Evolutionary conservation across 1,140 invertebrate genomes (phyloP).

Genomic region (Cherax quadricarinatus): DNA sequence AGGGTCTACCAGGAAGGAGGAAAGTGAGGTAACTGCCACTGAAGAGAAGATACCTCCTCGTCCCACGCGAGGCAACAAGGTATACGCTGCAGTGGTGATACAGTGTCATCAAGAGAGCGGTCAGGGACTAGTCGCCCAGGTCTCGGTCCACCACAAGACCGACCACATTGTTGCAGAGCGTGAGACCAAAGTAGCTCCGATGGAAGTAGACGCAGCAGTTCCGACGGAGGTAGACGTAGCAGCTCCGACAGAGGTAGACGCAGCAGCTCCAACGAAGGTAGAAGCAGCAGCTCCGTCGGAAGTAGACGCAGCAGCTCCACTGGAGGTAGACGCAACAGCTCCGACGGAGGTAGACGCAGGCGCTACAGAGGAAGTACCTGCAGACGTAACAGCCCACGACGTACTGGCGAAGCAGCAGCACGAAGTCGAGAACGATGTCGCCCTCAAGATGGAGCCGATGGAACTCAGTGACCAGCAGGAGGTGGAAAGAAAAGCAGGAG

Average conservation of each 20-base stretch:
- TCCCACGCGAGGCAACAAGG: conserved; percentile 49
- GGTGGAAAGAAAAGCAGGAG: background rate
- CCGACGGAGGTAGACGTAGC: background rate
- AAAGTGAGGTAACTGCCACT: background rate
- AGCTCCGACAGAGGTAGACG: background rate
- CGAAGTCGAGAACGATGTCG: background rate
- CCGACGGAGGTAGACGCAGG: background rate
- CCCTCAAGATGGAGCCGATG: background rate
- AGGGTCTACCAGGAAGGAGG: background rate
- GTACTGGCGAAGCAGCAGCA: background rate
- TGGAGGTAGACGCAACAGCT: background rate
- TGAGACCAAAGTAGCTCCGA: background rate
- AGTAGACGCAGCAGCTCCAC: background rate
- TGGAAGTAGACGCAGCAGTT: background rate
- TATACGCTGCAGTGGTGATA: conserved; percentile 50
- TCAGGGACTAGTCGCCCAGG: conserved; percentile 11
- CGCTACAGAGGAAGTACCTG: background rate
- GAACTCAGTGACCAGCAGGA: background rate
- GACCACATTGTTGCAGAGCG: background rate
- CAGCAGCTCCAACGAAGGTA: background rate
- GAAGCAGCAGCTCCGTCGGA: background rate
- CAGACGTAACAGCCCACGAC: background rate
- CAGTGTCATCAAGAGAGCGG: conserved; percentile 12
- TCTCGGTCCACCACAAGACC: background rate
- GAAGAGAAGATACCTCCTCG: background rate